Percentiles rank a stretch among this genome's conserved stretches.
These are phyloP conservation scores for Rhynchopsitta pachyrhyncha DNA, from an alignment of 2,113 vertebrate genomes.

Conservation along the genomic window DNA sequence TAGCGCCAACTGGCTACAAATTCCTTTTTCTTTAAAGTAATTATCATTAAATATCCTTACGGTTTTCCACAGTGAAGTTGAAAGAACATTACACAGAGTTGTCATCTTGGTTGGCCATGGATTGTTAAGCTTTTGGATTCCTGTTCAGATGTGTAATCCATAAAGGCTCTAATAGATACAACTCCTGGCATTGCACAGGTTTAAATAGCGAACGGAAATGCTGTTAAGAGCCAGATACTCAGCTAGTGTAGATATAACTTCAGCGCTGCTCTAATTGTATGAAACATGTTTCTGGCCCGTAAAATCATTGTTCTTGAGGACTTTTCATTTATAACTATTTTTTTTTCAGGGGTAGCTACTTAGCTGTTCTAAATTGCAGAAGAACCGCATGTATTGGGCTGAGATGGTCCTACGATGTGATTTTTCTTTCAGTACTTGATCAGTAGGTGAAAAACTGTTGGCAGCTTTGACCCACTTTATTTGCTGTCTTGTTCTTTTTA, in stretches of 20 bases:
- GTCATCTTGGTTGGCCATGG: neutral
- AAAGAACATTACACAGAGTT: neutral
- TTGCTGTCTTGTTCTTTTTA: neutral
- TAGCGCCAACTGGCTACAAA: neutral
- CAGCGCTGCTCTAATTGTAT: neutral
- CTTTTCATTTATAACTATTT: too few relatives aligned
- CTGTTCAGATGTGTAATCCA: neutral
- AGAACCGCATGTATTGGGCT: neutral
- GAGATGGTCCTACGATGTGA: neutral
- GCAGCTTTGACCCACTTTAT: neutral
- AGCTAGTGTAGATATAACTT: neutral
- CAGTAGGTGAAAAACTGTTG: conserved; percentile 22
- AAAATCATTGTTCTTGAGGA: neutral
- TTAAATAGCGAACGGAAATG: neutral
- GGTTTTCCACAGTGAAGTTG: conserved; percentile 8
- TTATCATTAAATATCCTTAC: conserved; percentile 8
- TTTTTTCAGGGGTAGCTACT: neutral
- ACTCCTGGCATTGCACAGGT: neutral
- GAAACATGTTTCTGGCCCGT: neutral
- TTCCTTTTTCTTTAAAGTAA: neutral
- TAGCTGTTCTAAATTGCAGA: neutral
- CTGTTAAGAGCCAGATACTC: neutral
- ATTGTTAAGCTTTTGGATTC: neutral
- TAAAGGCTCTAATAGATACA: neutral
- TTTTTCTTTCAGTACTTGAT: conserved; percentile 15